A percentile compares a stretch with the other conserved stretches of the same genome.
Evolutionary conservation across 1,140 invertebrate species (phyloP).

Genomic region (Drosophila ironensis): DNA sequence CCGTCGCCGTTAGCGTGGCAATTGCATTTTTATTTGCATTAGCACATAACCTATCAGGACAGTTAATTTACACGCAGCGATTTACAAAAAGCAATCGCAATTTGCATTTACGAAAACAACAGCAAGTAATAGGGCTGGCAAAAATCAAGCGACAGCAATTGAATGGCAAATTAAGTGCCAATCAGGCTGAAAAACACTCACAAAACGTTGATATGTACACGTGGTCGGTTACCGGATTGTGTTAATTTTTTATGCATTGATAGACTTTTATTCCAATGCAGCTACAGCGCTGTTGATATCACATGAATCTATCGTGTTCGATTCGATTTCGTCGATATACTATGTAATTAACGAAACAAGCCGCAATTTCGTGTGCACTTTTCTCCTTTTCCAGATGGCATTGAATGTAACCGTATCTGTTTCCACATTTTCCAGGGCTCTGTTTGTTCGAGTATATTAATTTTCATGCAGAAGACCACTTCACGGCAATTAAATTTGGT

Average conservation of each 20-base stretch:
- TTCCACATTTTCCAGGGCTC: too few species aligned
- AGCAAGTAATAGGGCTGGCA: not conserved
- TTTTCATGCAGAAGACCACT: not conserved
- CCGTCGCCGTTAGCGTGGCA: slow-evolving; percentile 16
- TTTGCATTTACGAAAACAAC: slow-evolving; percentile 32
- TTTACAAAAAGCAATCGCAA: slow-evolving; percentile 14
- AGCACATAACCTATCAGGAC: slow-evolving; percentile 14
- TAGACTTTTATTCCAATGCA: slow-evolving; percentile 14
- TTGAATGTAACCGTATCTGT: too few species aligned
- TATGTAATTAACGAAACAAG: slow-evolving; percentile 64
- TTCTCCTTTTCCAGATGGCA: slow-evolving; percentile 1
- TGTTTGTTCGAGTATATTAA: too few species aligned
- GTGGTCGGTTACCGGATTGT: slow-evolving; percentile 4
- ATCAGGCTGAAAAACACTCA: slow-evolving; percentile 18
- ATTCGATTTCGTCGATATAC: slow-evolving; percentile 45
- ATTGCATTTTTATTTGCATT: slow-evolving; percentile 43
- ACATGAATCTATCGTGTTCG: slow-evolving; percentile 23
- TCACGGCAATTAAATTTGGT: not conserved
- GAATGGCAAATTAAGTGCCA: slow-evolving; percentile 60
- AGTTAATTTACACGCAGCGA: slow-evolving; percentile 26
- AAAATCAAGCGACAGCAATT: slow-evolving; percentile 23
- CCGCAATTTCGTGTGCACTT: too few species aligned
- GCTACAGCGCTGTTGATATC: not conserved
- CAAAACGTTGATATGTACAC: not conserved
- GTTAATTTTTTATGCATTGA: slow-evolving; percentile 31